Conservation (phyloP, 2,888 invertebrate genomes). For the Lasioglossum lativentre region DNA sequence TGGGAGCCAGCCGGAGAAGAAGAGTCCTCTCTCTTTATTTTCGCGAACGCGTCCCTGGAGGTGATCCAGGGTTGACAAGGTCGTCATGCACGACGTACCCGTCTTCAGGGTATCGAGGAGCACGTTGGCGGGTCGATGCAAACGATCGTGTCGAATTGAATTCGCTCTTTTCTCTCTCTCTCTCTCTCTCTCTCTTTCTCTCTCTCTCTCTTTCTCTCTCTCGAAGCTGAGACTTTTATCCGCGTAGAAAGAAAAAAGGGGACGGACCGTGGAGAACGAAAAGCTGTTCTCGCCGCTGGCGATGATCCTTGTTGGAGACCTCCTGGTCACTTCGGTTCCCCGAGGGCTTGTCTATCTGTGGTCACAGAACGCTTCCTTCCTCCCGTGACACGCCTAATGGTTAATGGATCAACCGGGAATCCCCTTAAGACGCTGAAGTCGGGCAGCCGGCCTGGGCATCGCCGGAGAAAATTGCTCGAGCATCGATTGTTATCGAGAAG, state of each 20-base stretch:
- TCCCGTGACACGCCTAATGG: constrained; percentile 54
- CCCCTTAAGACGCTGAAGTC: constrained; percentile 39
- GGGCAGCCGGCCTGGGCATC: neutral
- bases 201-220: neutral
- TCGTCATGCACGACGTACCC: constrained; percentile 45
- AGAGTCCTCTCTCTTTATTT: constrained; percentile 39
- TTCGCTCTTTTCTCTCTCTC: constrained; percentile 8
- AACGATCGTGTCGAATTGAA: constrained; percentile 59
- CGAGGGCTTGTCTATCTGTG: constrained; percentile 49
- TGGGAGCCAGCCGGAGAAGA: neutral
- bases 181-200: neutral
- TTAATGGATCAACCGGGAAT: constrained; percentile 60
- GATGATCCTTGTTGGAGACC: constrained; percentile 36
- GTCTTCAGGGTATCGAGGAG: constrained; percentile 11
- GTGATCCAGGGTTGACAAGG: constrained; percentile 31
- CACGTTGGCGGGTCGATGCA: constrained; percentile 30
- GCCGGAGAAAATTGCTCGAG: constrained; percentile 22
- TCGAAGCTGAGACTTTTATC: neutral
- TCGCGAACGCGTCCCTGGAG: constrained; percentile 56
- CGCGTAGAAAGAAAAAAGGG: neutral
- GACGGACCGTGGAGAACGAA: neutral
- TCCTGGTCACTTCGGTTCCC: constrained; percentile 41
- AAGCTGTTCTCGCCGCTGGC: constrained; percentile 11
- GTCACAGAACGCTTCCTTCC: constrained; percentile 56
- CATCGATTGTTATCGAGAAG: constrained; percentile 24